These are phyloP conservation scores for Hippocampus barbouri DNA, from an alignment of 2,113 vertebrate genomes.

Conservation along the genomic window DNA sequence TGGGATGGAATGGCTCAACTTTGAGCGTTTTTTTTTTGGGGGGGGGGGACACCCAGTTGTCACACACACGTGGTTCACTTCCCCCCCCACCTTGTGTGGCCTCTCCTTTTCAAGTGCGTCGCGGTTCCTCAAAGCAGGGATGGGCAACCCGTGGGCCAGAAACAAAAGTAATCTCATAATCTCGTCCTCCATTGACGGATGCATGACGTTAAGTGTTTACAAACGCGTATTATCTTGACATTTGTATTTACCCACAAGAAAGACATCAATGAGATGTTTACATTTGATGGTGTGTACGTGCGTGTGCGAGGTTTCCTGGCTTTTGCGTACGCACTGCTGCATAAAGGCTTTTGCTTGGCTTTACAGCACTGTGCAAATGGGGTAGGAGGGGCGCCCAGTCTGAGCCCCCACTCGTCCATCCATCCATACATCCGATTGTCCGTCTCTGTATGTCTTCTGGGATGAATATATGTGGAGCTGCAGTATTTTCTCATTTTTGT, in stretches of 20 bases:
- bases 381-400: not conserved
- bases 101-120: slow-evolving; percentile 57
- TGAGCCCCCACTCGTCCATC: slow-evolving; percentile 17
- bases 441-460: slow-evolving; percentile 53
- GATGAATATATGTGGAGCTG: slow-evolving; percentile 65
- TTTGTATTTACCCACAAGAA: slow-evolving; percentile 58
- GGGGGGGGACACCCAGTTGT: too few species aligned
- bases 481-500: slow-evolving; percentile 72
- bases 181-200: slow-evolving; percentile 74
- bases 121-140: slow-evolving; percentile 50
- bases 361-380: slow-evolving; percentile 25
- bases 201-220: slow-evolving; percentile 77
- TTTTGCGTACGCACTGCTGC: slow-evolving; percentile 25
- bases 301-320: slow-evolving; percentile 43
- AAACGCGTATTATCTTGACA: slow-evolving; percentile 57
- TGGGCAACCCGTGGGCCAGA: not conserved
- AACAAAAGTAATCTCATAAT: slow-evolving; percentile 36
- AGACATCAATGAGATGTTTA: slow-evolving; percentile 27
- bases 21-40: slow-evolving; percentile 18
- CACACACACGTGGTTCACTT: not conserved
- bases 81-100: slow-evolving; percentile 40
- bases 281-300: slow-evolving; percentile 35
- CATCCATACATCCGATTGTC: slow-evolving; percentile 33
- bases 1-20: slow-evolving; percentile 71
- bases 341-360: slow-evolving; percentile 37